Base-by-base conservation (phyloP, 2,113 vertebrate genomes). In the Glareola pratincola region DNA sequence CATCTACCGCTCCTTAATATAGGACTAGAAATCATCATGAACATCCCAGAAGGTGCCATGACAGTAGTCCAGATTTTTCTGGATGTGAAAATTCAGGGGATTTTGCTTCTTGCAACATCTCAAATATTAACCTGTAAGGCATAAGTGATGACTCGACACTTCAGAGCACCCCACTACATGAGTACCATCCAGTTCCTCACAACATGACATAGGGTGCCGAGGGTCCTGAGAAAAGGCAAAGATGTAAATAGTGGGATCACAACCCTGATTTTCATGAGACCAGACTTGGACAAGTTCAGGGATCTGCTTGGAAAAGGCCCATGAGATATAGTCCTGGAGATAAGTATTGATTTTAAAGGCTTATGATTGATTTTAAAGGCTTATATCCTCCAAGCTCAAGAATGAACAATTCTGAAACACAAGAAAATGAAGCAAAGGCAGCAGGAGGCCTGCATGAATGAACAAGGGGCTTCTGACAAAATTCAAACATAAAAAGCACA, bases 151-250 rank as follows among this genome's bases (percentile, higher is more conserved):
- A 51, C 8, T 54, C 77, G 23, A 56, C 20, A 34, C 4, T 51
- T 78, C 9, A 69, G 14, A 74, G 4, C 18, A 54, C 3, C 1
- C 14, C 7, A 2, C 2, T 14, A 19, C 6, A 9, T 43, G 18
- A 72, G 51, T 74, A 41, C 24, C 60, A 8, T 10, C 10, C 43
- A 69, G 4, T 51, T 59, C 15, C 10, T 80, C 72, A 37, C 5
- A 34, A 14, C 5, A n/a, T 36, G 24, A 87, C 9, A 59, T 41
- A 20, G 19, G 16, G 7, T 73, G 22, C 27, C 81, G 19, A 90
- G 53, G n/a, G 87, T 14, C 3, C 9, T 30, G 8, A 14, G 21
- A 22, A 84, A 72, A 84, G 9, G 1, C 6, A 66, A 83, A 66
- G 14, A 62, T 13, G 4, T 9, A 91, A 78, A 74, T 7, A 79